Conservation (phyloP, 2,797 vertebrate species). For the Silurus aristotelis region DNA sequence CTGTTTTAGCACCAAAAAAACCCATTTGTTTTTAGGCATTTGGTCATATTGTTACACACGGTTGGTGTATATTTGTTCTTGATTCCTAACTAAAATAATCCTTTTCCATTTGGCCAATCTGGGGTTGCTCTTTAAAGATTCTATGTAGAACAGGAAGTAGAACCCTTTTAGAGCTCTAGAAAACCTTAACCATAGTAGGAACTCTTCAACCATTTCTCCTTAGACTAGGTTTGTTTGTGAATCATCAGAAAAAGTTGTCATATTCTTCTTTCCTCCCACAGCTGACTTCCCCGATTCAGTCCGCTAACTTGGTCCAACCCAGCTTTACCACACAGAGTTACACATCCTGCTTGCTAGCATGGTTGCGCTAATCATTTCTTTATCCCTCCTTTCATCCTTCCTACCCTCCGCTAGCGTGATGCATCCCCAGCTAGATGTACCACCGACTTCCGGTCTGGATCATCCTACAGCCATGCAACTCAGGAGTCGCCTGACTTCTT, state of each 20-base stretch:
- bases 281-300: conserved; percentile 40
- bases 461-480: conserved; percentile 75
- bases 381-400: conserved; percentile 71
- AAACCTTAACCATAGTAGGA: not conserved
- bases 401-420: conserved; percentile 60
- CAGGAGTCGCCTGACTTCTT: conserved; percentile 75
- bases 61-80: not conserved
- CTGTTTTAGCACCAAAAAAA: too few species aligned
- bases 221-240: conserved; percentile 38
- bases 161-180: not conserved
- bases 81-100: not conserved
- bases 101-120: not conserved
- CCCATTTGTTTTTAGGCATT: too few species aligned
- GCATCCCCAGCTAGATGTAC: conserved; percentile 65
- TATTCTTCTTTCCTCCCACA: conserved; percentile 35
- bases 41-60: too few species aligned
- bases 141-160: not conserved
- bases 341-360: conserved; percentile 63
- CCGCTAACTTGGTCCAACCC: conserved; percentile 46
- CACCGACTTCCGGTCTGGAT: conserved; percentile 73
- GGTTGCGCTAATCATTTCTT: conserved; percentile 69
- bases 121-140: not conserved
- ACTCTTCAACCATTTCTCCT: not conserved
- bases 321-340: conserved; percentile 55
- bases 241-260: not conserved